Evolutionary conservation across 2,888 invertebrate species (phyloP).

Genomic region (Automeris io): DNA sequence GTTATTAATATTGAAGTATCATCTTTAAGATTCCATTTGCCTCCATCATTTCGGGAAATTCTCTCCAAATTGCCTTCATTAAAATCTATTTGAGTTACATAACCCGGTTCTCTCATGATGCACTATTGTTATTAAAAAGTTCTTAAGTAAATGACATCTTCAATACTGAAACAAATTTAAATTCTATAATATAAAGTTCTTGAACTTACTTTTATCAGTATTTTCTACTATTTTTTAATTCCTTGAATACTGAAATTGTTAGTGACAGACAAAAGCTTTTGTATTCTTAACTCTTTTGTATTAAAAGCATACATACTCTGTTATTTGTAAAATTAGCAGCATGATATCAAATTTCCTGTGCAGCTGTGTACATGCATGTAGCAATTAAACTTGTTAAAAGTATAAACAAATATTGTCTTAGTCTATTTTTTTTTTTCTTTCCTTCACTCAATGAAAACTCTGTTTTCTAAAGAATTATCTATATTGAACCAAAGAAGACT

Average conservation of each 20-base stretch:
- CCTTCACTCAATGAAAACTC: no score
- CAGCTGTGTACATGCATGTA: no score
- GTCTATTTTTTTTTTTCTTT: no score
- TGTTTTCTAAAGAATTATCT: no score
- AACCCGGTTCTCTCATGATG: constrained; percentile 18
- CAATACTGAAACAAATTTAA: background rate
- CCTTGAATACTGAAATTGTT: background rate
- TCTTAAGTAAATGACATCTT: constrained; percentile 7
- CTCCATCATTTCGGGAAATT: constrained; percentile 15
- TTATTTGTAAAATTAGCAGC: background rate
- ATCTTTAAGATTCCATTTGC: constrained; percentile 28
- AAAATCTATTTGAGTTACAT: constrained; percentile 27
- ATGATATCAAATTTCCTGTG: no score
- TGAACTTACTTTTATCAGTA: no score
- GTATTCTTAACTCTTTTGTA: no score
- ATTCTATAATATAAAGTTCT: no score
- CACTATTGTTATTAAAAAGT: constrained; percentile 8
- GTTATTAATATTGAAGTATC: constrained; percentile 26
- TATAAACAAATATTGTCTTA: no score
- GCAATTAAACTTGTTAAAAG: no score
- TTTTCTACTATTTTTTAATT: background rate
- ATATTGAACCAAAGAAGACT: no score
- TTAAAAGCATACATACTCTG: background rate
- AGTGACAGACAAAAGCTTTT: background rate
- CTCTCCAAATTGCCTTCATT: constrained; percentile 14